A percentile compares a stretch with the other conserved stretches of the same genome.
Evolutionary conservation across 2,888 invertebrate genomes (phyloP).

Genomic region (Therioaphis trifolii): DNA sequence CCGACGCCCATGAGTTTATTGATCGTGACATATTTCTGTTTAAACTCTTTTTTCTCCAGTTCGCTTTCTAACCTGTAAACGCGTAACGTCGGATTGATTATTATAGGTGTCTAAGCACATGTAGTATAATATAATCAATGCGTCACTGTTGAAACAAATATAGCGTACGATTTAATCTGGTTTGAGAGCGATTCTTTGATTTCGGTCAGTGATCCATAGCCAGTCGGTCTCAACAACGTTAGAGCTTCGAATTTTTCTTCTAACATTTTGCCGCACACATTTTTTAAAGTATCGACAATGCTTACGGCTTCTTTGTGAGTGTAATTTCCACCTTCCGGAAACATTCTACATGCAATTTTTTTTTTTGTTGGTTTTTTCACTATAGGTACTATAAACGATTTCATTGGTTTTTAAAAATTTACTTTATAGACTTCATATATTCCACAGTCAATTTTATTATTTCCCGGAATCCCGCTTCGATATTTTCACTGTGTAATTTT

Average conservation of each 20-base stretch:
- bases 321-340: constrained; percentile 39
- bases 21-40: not conserved
- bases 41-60: not conserved
- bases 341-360: not conserved
- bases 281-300: not conserved
- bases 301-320: not conserved
- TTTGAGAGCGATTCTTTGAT: not conserved
- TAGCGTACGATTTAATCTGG: constrained; percentile 16
- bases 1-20: not conserved
- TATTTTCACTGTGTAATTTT: not conserved
- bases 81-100: not conserved
- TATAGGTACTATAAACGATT: no score
- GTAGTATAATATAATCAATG: no score
- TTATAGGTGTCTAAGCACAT: no score
- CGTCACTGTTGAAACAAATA: no score
- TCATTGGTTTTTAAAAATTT: not conserved
- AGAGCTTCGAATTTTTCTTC: not conserved
- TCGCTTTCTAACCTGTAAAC: not conserved
- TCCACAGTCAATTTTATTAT: not conserved
- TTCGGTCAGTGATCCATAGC: not conserved
- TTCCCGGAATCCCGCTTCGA: not conserved
- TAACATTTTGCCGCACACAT: not conserved
- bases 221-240: not conserved
- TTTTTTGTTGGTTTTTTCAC: not conserved
- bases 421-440: constrained; percentile 34